A percentile compares a stretch with the other conserved stretches of the same genome.
Conservation (phyloP, 2,888 invertebrate genomes). For the Celastrina argiolus region DNA sequence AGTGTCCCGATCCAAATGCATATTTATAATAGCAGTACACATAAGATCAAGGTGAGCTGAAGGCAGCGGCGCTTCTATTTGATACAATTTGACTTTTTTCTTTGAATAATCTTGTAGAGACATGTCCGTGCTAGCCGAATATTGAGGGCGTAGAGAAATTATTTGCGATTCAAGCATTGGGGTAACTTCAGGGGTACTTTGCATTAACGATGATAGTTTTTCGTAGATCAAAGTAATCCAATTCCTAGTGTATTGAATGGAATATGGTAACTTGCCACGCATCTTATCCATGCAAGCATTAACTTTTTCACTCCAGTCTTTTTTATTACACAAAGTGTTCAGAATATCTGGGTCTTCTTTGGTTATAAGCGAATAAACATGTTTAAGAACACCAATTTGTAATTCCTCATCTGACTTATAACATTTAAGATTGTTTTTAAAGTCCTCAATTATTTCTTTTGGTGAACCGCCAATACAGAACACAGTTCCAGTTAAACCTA, state of each 20-base stretch:
- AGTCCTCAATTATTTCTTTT: too few relatives aligned
- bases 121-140: slow-evolving; percentile 35
- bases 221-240: slow-evolving; percentile 43
- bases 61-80: slow-evolving; percentile 41
- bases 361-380: too few relatives aligned
- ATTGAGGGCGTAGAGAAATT: slow-evolving; percentile 38
- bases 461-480: too few relatives aligned
- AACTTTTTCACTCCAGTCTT: slow-evolving; percentile 26
- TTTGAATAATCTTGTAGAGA: slow-evolving; percentile 42
- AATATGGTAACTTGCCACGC: slow-evolving; percentile 46
- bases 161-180: slow-evolving; percentile 41
- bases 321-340: too few relatives aligned
- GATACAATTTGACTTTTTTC: slow-evolving; percentile 40
- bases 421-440: too few relatives aligned
- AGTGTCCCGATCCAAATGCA: slow-evolving; percentile 40
- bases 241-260: slow-evolving; percentile 48
- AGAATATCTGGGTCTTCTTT: too few relatives aligned
- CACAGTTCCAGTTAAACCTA: too few relatives aligned
- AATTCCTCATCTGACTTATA: too few relatives aligned
- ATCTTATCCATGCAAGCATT: slow-evolving; percentile 39
- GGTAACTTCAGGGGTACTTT: slow-evolving; percentile 31
- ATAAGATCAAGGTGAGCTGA: slow-evolving; percentile 40
- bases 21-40: slow-evolving; percentile 46
- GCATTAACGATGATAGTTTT: slow-evolving; percentile 36
- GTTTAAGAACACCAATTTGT: too few relatives aligned